These are phyloP conservation scores for Mayetiola destructor DNA, from an alignment of 2,888 invertebrate genomes.

Conservation along the genomic window DNA sequence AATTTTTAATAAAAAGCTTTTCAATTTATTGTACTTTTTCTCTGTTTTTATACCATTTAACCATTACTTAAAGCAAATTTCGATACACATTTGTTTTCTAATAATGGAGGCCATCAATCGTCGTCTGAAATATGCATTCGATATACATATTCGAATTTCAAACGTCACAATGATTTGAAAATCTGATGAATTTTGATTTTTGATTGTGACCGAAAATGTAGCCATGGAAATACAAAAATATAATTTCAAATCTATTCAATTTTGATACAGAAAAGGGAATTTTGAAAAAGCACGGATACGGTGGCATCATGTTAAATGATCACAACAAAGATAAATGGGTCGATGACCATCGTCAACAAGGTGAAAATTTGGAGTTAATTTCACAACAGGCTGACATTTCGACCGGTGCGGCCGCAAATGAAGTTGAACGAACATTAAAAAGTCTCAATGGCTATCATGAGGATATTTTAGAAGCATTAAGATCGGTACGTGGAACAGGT, in stretches of 20 bases:
- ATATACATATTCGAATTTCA: too few relatives aligned
- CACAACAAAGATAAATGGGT: constrained; percentile 63
- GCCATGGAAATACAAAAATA: too few relatives aligned
- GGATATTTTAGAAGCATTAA: constrained; percentile 77
- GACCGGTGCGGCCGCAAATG: constrained; percentile 42
- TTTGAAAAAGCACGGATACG: constrained; percentile 69
- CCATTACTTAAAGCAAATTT: too few relatives aligned
- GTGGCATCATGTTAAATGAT: constrained; percentile 57
- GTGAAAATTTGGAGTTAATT: constrained; percentile 52
- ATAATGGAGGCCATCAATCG: too few relatives aligned
- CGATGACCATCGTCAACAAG: constrained; percentile 42
- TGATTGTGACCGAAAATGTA: too few relatives aligned
- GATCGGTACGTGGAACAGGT: constrained; percentile 51
- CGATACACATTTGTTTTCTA: too few relatives aligned
- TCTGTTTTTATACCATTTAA: too few relatives aligned
- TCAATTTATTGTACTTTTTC: too few relatives aligned
- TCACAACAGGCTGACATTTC: constrained; percentile 45
- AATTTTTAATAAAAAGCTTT: too few relatives aligned
- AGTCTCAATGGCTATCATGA: constrained; percentile 85
- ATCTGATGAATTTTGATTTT: too few relatives aligned
- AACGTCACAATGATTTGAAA: too few relatives aligned
- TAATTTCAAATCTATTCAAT: constrained; percentile 31
- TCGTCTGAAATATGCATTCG: too few relatives aligned
- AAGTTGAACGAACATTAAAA: constrained; percentile 71
- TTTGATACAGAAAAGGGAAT: constrained; percentile 90